phyloP scores from a whole-genome alignment of 1,140 invertebrate genomes.

The Caenorhabditis briggsae region DNA sequence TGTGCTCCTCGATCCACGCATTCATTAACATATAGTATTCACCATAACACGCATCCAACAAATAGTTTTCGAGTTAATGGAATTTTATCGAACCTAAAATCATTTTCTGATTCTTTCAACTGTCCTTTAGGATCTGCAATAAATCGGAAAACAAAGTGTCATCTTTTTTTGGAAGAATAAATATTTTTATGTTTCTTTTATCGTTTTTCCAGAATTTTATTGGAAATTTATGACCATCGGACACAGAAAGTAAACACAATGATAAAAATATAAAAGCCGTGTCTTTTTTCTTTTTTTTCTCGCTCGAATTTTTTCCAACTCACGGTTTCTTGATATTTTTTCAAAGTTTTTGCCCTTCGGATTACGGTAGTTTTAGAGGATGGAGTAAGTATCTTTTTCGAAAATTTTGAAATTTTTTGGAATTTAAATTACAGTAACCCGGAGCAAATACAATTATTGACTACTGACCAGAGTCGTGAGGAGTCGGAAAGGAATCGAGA shows the following conservation, averaged over 20 bases:
- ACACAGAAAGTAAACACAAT: too few relatives aligned
- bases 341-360: too few relatives aligned
- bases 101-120: background rate
- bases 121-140: background rate
- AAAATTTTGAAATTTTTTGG: too few relatives aligned
- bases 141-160: background rate
- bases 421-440: background rate
- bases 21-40: background rate
- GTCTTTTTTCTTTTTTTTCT: too few relatives aligned
- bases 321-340: too few relatives aligned
- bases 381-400: background rate
- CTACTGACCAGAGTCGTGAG: slow-evolving; percentile 1
- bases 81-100: background rate
- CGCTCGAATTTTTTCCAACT: too few relatives aligned
- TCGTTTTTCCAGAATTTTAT: too few relatives aligned
- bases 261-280: too few relatives aligned
- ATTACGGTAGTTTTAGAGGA: background rate
- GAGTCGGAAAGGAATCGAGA: background rate
- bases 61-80: background rate
- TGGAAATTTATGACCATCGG: too few relatives aligned
- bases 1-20: background rate
- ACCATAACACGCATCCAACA: background rate
- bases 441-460: background rate
- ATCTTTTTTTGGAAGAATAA: too few relatives aligned
- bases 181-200: too few relatives aligned